Conservation (phyloP, 2,113 vertebrate genomes). For the Bufo gargarizans region DNA sequence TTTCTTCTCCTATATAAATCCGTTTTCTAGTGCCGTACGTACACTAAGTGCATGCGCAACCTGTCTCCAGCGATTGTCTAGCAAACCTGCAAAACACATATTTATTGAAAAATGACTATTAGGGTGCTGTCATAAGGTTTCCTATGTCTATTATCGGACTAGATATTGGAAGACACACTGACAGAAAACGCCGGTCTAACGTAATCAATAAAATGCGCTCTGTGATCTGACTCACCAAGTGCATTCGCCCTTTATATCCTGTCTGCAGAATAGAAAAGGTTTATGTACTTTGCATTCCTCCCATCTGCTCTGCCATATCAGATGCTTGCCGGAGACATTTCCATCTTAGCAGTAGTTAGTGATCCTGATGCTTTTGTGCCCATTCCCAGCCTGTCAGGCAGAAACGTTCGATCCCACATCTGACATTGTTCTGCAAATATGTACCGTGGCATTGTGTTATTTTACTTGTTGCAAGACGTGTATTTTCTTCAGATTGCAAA, state of each 20-base stretch:
- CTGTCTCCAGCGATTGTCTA: neutral
- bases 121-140: neutral
- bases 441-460: slow-evolving; percentile 13
- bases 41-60: neutral
- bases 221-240: slow-evolving; percentile 6
- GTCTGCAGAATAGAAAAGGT: slow-evolving; percentile 18
- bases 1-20: neutral
- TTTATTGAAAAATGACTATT: slow-evolving; percentile 21
- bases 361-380: slow-evolving; percentile 42
- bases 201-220: slow-evolving; percentile 17
- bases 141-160: neutral
- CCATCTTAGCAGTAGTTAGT: slow-evolving; percentile 46
- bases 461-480: slow-evolving; percentile 36
- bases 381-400: slow-evolving; percentile 34
- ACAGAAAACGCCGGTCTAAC: slow-evolving; percentile 17
- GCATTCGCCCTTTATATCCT: neutral
- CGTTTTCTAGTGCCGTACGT: neutral
- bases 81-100: neutral
- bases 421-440: slow-evolving; percentile 36
- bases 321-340: slow-evolving; percentile 41
- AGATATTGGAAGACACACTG: slow-evolving; percentile 13
- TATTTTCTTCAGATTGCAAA: slow-evolving; percentile 3
- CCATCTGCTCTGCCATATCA: slow-evolving; percentile 25
- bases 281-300: slow-evolving; percentile 21
- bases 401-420: slow-evolving; percentile 7